Base-by-base conservation (phyloP, 2,113 vertebrate species). In the Eira barbara region DNA sequence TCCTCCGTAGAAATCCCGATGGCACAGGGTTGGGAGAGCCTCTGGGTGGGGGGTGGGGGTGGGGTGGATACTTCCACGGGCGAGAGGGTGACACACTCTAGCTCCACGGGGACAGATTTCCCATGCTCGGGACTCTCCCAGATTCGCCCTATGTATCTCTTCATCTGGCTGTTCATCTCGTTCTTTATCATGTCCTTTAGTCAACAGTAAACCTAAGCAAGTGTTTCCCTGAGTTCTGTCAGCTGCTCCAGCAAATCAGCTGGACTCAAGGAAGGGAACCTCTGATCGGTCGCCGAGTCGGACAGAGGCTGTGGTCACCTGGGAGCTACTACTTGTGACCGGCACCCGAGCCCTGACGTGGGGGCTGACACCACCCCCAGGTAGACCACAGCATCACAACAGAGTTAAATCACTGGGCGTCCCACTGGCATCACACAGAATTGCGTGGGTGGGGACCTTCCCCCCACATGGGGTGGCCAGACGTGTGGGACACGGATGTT, bases 361-460 rank as follows among this genome's bases (percentile, higher is more conserved):
- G 25, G 45, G 27, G 8, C 17, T 57, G 59, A 45, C 7, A 31
- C 13, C 2, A 4, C 29, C 39, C 29, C 67, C 39, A 29, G 31
- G 67, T 2, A 45, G 36, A 15, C 4, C 0, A 23, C 2, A 0
- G 31, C 3, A 3, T 74, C 34, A 49, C 67, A 84, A 49, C 6
- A 7, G 49, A 59, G 67, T 31, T 84, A 7, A 13, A 45, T 34
- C 36, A 25, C 4, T 21, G 74, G 39, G 13, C 59, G 27, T 31
- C 36, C 47, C 6, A 14, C 57, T 12, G 21, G 14, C 39, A 36
- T 57, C 7, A 0, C 20, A 39, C 21, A 71, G 49, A 69, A 80
- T 3, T 17, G 61, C 31, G 11, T 4, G n/a, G 59, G 21, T 79
- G 31, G 74, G 76, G 63, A 67, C 3, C 27, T 6, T 0, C 34